These are phyloP conservation scores for Dasyornis broadbenti DNA, from an alignment of 2,113 vertebrate genomes.

Conservation along the genomic window DNA sequence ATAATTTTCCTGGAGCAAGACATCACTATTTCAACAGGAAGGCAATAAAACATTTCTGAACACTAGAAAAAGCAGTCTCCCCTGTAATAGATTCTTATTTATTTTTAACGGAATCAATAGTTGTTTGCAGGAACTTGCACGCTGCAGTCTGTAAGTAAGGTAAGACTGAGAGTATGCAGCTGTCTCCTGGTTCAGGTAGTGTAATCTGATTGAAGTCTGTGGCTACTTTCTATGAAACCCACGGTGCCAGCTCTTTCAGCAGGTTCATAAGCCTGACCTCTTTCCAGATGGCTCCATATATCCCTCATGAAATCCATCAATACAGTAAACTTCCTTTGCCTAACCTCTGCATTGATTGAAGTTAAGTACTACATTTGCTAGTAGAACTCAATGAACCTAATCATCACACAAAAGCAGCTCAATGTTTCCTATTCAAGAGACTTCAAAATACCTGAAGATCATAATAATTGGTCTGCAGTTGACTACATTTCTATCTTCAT, in stretches of 20 bases:
- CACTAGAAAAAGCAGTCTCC: slow-evolving; percentile 46
- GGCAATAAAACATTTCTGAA: slow-evolving; percentile 60
- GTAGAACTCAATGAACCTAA: slow-evolving; percentile 70
- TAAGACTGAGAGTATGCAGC: slow-evolving; percentile 46
- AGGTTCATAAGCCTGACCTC: neutral
- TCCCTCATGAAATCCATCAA: slow-evolving; percentile 56
- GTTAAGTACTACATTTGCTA: slow-evolving; percentile 66
- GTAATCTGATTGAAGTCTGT: slow-evolving; percentile 47
- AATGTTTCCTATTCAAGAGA: slow-evolving; percentile 51
- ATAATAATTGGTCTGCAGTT: slow-evolving; percentile 53
- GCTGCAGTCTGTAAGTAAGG: slow-evolving; percentile 61
- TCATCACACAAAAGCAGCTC: slow-evolving; percentile 61
- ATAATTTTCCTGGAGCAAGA: slow-evolving; percentile 56
- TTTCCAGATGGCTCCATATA: slow-evolving; percentile 15
- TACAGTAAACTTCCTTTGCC: slow-evolving; percentile 50
- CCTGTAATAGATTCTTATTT: slow-evolving; percentile 69
- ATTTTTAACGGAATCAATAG: slow-evolving; percentile 78
- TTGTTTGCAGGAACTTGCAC: slow-evolving; percentile 69
- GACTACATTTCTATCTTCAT: slow-evolving; percentile 30
- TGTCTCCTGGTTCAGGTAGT: neutral
- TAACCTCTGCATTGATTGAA: slow-evolving; percentile 64
- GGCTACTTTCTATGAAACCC: slow-evolving; percentile 27
- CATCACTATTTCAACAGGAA: slow-evolving; percentile 61
- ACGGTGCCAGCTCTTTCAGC: slow-evolving; percentile 17
- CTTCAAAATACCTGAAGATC: slow-evolving; percentile 66